These are phyloP conservation scores for Rhabdomys dilectus DNA, from an alignment of 2,113 vertebrate genomes.

Conservation along the genomic window DNA sequence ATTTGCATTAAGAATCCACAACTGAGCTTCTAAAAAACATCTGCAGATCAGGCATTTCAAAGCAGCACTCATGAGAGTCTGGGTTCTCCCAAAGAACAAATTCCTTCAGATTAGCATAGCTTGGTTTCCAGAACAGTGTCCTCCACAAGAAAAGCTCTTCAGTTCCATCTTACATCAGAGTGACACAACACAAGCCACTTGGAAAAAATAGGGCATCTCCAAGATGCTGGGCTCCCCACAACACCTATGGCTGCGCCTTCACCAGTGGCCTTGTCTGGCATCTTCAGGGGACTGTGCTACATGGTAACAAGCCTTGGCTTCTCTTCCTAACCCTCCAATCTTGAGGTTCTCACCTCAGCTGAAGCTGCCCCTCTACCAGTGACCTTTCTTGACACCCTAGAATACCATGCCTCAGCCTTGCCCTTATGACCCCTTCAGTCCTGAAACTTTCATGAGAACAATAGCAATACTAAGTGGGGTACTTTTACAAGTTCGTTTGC, in stretches of 20 bases:
- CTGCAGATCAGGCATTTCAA: background rate
- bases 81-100: background rate
- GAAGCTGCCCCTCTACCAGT: background rate
- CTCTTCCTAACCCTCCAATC: too few relatives aligned
- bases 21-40: constrained; percentile 11
- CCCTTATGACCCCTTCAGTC: background rate
- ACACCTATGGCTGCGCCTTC: background rate
- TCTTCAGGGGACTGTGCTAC: background rate
- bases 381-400: background rate
- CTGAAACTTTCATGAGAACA: background rate
- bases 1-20: constrained; percentile 35
- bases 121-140: background rate
- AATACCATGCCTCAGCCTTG: background rate
- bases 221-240: background rate
- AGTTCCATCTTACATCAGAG: background rate
- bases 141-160: background rate
- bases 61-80: background rate
- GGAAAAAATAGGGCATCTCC: background rate
- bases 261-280: background rate
- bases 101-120: background rate
- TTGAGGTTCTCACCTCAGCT: background rate
- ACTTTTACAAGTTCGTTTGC: background rate
- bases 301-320: background rate
- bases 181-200: background rate
- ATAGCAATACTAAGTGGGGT: background rate